Conservation (phyloP, 1,140 invertebrate species). For the Pseudobourletiella spinata region DNA sequence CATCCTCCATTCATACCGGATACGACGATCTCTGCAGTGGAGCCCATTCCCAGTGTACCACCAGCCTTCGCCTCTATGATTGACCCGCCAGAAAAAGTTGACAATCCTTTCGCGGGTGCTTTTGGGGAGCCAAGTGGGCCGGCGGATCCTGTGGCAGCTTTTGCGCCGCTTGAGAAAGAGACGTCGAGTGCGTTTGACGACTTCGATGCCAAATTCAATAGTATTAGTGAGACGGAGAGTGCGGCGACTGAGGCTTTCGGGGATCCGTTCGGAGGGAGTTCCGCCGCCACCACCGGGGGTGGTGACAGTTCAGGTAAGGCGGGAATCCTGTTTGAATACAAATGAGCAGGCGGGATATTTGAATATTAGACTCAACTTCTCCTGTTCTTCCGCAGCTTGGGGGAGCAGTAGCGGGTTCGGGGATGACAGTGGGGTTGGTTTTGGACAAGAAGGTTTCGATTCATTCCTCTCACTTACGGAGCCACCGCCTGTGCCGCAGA, state of each 20-base stretch:
- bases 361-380: too few relatives aligned
- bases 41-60: too few relatives aligned
- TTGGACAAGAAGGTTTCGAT: conserved; percentile 58
- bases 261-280: conserved; percentile 68
- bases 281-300: conserved; percentile 11
- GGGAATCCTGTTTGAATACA: too few relatives aligned
- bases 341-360: too few relatives aligned
- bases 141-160: not conserved
- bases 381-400: too few relatives aligned
- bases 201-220: conserved; percentile 35
- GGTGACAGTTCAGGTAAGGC: conserved; percentile 4
- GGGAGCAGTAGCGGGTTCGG: conserved; percentile 50
- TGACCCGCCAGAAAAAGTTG: too few relatives aligned
- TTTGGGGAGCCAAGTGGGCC: not conserved
- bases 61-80: too few relatives aligned
- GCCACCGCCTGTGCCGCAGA: conserved; percentile 52
- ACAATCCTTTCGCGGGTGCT: not conserved
- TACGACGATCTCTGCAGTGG: not conserved
- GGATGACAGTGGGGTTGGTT: conserved; percentile 36
- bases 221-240: not conserved
- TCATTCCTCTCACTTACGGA: conserved; percentile 70
- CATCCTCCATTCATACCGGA: not conserved
- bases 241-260: conserved; percentile 41
- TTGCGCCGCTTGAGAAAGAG: too few relatives aligned
- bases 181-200: conserved; percentile 37